Conservation (phyloP, 2,797 vertebrate genomes). For the Clarias fuscus region DNA sequence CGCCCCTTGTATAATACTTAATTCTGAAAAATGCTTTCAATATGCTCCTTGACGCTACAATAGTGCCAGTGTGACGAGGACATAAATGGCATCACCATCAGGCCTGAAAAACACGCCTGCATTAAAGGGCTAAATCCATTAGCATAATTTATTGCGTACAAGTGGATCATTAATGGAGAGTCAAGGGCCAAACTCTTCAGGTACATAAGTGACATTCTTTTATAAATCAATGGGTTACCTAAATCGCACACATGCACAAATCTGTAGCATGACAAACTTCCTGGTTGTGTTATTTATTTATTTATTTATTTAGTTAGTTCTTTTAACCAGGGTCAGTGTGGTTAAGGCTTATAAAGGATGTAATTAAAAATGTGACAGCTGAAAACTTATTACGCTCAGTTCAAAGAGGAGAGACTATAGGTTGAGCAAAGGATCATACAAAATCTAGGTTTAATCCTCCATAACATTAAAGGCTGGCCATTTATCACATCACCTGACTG, state of each 20-base stretch:
- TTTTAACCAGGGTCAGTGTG: constrained; percentile 79
- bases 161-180: constrained; percentile 90
- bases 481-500: constrained; percentile 78
- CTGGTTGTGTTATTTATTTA: constrained; percentile 58
- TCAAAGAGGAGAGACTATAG: constrained; percentile 77
- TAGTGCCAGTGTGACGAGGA: constrained; percentile 45
- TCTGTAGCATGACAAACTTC: constrained; percentile 64
- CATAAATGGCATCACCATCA: constrained; percentile 52
- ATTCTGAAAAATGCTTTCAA: constrained; percentile 37
- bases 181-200: constrained; percentile 79
- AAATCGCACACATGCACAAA: constrained; percentile 43
- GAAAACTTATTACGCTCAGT: constrained; percentile 78
- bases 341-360: constrained; percentile 87
- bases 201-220: constrained; percentile 72
- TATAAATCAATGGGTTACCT: constrained; percentile 77
- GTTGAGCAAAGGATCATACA: constrained; percentile 73
- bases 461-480: constrained; percentile 78
- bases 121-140: constrained; percentile 75
- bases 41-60: constrained; percentile 39
- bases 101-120: constrained; percentile 55
- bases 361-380: constrained; percentile 89
- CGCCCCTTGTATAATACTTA: background rate
- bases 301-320: constrained; percentile 66
- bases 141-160: constrained; percentile 91
- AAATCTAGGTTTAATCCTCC: constrained; percentile 81